phyloP scores from a whole-genome alignment of 23 tunicate genomes.

The Halocynthia aurantium region DNA sequence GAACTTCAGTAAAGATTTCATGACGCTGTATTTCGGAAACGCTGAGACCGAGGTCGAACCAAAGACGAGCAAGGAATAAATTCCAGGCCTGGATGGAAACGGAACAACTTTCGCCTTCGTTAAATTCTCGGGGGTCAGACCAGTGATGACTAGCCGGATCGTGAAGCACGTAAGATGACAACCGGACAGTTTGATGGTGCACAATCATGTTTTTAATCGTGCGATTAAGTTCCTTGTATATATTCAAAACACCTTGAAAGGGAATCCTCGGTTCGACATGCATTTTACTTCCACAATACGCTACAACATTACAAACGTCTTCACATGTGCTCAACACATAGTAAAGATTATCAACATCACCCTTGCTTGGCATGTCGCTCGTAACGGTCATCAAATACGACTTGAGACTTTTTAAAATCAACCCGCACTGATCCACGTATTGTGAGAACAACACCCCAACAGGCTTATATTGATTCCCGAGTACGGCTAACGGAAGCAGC shows the following conservation, averaged over 20 bases:
- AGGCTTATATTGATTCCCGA: constrained; percentile 46
- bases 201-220: constrained; percentile 21
- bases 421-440: constrained; percentile 49
- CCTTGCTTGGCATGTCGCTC: constrained; percentile 56
- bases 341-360: constrained; percentile 9
- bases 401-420: constrained; percentile 36
- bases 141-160: constrained; percentile 77
- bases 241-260: constrained; percentile 47
- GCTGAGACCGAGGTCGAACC: not conserved
- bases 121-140: constrained; percentile 55
- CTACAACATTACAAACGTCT: constrained; percentile 40
- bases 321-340: constrained; percentile 21
- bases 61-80: constrained; percentile 11
- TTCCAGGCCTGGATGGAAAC: constrained; percentile 62
- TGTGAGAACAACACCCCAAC: constrained; percentile 32
- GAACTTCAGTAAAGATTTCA: constrained; percentile 29
- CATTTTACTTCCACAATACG: constrained; percentile 36
- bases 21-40: not conserved
- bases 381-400: constrained; percentile 30
- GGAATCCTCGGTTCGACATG: constrained; percentile 31
- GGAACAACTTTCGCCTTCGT: constrained; percentile 55
- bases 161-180: constrained; percentile 34
- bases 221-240: constrained; percentile 28
- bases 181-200: constrained; percentile 39
- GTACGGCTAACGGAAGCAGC: constrained; percentile 30